Percentiles rank a stretch among this genome's conserved stretches.
phyloP scores from a whole-genome alignment of 2,797 vertebrate genomes.

The Halcyon smyrnensis region DNA sequence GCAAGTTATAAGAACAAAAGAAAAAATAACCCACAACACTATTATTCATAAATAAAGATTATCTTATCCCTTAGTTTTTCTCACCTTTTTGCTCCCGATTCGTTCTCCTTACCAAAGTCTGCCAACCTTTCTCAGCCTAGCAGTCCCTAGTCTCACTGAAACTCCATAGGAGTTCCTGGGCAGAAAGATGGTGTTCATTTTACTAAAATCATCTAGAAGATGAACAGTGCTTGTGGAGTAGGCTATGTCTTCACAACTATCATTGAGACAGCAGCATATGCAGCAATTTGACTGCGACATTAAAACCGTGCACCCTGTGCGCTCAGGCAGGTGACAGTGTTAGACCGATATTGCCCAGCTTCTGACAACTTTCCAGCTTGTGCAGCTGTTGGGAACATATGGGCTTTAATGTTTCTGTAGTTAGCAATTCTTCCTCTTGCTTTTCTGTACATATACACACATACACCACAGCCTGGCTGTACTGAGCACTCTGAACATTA shows the following conservation, averaged over 20 bases:
- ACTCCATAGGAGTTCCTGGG: not conserved
- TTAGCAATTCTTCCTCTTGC: not conserved
- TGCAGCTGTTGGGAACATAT: slow-evolving; percentile 25
- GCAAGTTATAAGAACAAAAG: not conserved
- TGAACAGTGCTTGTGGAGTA: not conserved
- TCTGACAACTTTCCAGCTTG: not conserved
- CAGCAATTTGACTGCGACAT: not conserved
- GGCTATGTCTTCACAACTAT: not conserved
- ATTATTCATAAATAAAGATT: not conserved
- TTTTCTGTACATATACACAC: not conserved
- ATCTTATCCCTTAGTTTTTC: not conserved
- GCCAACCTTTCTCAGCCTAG: not conserved
- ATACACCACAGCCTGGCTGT: not conserved
- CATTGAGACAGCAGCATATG: not conserved
- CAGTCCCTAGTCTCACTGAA: not conserved
- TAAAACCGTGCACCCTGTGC: not conserved
- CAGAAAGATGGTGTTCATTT: not conserved
- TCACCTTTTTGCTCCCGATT: not conserved
- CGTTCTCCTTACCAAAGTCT: not conserved
- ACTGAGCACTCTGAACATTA: not conserved
- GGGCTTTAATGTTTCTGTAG: not conserved
- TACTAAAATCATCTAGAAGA: not conserved
- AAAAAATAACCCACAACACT: not conserved
- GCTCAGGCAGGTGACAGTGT: not conserved
- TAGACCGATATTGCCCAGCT: not conserved